phyloP scores from a whole-genome alignment of 64 coral and sea anemone species.

The Montipora sp. region DNA sequence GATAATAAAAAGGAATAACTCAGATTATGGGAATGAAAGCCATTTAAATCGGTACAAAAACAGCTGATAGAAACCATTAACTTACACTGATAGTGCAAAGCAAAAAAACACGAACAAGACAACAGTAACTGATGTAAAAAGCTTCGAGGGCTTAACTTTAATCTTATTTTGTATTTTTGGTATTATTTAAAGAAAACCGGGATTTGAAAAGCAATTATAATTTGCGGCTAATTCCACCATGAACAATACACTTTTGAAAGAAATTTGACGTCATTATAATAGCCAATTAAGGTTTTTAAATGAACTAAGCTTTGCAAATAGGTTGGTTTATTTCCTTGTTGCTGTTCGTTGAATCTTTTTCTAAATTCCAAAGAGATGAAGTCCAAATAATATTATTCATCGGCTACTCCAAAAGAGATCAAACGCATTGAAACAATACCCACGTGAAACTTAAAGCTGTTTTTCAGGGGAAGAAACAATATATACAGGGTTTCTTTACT shows the following conservation, averaged over 20 bases:
- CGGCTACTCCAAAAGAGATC: no score
- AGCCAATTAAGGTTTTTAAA: not conserved
- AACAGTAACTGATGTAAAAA: not conserved
- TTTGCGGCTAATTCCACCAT: not conserved
- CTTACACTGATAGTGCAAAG: not conserved
- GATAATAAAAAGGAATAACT: constrained; percentile 34
- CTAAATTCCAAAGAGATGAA: no score
- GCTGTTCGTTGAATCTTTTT: no score
- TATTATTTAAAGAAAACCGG: not conserved
- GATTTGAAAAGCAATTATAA: not conserved
- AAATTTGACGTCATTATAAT: not conserved
- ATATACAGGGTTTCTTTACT: not conserved
- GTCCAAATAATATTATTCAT: no score
- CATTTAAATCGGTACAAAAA: not conserved
- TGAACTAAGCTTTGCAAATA: not conserved
- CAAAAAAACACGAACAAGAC: not conserved
- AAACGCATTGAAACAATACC: not conserved
- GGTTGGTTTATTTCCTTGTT: not conserved
- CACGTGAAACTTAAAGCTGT: not conserved
- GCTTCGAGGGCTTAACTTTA: not conserved
- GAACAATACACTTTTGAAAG: not conserved
- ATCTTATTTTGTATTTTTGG: not conserved
- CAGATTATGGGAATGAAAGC: not conserved
- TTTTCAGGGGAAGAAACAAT: no score
- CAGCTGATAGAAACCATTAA: constrained; percentile 34